Evolutionary conservation across 1,140 invertebrate genomes (phyloP).

Genomic region (Alviniconcha marisindica): DNA sequence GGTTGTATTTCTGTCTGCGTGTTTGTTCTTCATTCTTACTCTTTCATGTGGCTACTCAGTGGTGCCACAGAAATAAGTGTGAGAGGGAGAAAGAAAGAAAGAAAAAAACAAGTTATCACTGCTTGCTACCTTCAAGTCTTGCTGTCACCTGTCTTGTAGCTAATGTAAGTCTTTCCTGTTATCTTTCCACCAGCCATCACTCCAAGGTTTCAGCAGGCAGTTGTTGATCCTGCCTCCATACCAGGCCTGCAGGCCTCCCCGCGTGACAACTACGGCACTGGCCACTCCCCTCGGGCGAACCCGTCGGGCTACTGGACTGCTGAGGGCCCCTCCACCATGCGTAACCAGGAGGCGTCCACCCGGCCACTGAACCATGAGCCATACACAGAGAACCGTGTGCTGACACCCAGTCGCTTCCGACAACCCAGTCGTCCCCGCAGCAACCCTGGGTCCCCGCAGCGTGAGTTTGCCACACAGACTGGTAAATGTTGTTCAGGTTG

Average conservation of each 20-base stretch:
- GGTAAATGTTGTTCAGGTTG: conserved; percentile 55
- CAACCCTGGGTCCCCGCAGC: conserved; percentile 54
- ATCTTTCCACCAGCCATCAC: conserved; percentile 12
- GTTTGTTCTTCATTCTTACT: too few species aligned
- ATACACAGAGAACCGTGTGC: conserved; percentile 65
- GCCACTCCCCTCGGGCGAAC: background rate
- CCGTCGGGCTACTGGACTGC: background rate
- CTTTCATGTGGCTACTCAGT: too few species aligned
- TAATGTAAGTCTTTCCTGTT: too few species aligned
- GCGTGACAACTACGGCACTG: background rate
- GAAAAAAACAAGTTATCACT: too few species aligned
- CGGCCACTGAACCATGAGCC: conserved; percentile 49
- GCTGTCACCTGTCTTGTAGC: too few species aligned
- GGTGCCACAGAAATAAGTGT: too few species aligned
- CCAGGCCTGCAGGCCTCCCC: background rate
- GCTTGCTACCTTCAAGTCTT: too few species aligned
- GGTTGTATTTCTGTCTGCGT: too few species aligned
- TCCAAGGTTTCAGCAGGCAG: conserved; percentile 5
- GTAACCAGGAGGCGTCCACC: background rate
- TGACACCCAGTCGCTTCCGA: conserved; percentile 64
- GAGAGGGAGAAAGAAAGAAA: too few species aligned
- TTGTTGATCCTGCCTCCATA: background rate
- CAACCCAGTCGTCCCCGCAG: conserved; percentile 45
- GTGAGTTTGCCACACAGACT: conserved; percentile 73
- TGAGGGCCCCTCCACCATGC: background rate